Conservation (phyloP, 2,888 invertebrate genomes). For the Helobdella robusta region DNA sequence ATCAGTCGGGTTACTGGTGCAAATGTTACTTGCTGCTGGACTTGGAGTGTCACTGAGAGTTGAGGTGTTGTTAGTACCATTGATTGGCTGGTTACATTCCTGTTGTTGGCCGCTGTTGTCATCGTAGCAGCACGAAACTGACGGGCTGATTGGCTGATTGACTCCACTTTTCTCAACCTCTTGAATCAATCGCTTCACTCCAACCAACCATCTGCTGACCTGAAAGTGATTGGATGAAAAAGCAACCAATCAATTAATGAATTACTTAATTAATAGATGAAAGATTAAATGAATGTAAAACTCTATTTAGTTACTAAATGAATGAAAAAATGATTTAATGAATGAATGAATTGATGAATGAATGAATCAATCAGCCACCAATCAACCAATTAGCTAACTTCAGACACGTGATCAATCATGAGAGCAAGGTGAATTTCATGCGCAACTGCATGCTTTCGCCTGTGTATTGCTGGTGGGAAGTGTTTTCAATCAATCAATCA, state of each 20-base stretch:
- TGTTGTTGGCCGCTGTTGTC: background rate
- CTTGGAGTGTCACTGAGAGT: no score
- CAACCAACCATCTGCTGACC: constrained; percentile 45
- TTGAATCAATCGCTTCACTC: constrained; percentile 41
- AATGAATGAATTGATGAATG: no score
- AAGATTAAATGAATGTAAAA: no score
- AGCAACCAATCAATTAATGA: background rate
- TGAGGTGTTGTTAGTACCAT: no score
- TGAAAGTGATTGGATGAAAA: constrained; percentile 27
- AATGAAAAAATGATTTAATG: no score
- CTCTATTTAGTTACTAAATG: background rate
- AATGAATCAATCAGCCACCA: no score
- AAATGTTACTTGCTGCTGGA: no score
- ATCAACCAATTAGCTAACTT: no score
- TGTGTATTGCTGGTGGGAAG: constrained; percentile 36
- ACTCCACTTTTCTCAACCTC: constrained; percentile 34
- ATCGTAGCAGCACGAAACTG: constrained; percentile 22
- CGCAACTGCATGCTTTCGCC: constrained; percentile 37
- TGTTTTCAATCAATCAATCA: background rate
- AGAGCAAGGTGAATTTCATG: constrained; percentile 40
- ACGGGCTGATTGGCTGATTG: constrained; percentile 31
- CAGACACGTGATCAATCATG: constrained; percentile 42
- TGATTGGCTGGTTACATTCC: no score
- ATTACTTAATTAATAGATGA: constrained; percentile 2
- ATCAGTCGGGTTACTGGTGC: no score